Conservation (phyloP, 2,797 vertebrate species). For the Eleutherodactylus coqui region DNA sequence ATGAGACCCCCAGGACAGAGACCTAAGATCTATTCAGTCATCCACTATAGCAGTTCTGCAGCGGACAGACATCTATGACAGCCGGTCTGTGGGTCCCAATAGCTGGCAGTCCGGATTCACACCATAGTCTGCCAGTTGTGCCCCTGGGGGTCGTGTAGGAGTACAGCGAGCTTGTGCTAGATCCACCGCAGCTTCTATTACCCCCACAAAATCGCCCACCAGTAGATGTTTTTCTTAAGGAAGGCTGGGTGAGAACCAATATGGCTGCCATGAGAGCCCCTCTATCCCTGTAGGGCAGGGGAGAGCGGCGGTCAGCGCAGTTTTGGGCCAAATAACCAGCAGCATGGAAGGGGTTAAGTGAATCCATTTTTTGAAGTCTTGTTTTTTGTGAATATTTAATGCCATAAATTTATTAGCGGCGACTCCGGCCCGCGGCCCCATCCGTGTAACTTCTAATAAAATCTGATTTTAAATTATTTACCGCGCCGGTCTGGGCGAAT, state of each 20-base stretch:
- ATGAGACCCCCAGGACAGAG: no score
- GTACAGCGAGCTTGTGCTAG: no score
- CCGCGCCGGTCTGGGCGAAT: not conserved
- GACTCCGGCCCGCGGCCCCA: not conserved
- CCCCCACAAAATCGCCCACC: not conserved
- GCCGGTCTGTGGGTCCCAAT: no score
- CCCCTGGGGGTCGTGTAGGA: no score
- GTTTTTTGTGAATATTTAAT: constrained; percentile 42
- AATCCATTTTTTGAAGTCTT: constrained; percentile 9
- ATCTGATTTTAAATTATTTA: constrained; percentile 31
- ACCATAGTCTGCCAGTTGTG: no score
- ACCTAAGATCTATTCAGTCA: no score
- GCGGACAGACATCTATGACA: no score
- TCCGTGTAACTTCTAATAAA: constrained; percentile 52
- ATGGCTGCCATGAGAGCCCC: not conserved
- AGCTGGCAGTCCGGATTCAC: no score
- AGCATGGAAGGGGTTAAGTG: not conserved
- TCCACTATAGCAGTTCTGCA: no score
- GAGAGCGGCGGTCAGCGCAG: not conserved
- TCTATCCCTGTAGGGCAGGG: not conserved
- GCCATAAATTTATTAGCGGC: constrained; percentile 41
- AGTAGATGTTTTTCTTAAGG: not conserved
- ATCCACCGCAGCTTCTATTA: not conserved
- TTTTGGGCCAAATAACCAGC: not conserved
- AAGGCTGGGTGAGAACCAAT: not conserved